phyloP scores from a whole-genome alignment of 2,113 vertebrate species.

The Hyperoodon ampullatus region DNA sequence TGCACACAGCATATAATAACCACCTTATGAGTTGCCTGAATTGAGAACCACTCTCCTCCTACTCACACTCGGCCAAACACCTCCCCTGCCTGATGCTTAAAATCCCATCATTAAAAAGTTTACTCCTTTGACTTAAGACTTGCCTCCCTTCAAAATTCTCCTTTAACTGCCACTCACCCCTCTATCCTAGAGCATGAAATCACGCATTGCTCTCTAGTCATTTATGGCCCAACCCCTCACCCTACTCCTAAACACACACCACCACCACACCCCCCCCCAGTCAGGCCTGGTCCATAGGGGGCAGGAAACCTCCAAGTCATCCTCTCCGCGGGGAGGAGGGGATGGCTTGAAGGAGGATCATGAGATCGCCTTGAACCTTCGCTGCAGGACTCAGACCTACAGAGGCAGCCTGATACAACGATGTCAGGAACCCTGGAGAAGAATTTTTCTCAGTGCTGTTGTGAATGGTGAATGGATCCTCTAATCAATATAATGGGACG shows the following conservation, averaged over 20 bases:
- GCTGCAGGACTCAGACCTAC: constrained; percentile 35
- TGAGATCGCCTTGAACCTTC: constrained; percentile 11
- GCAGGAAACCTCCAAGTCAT: not conserved
- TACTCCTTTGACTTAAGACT: not conserved
- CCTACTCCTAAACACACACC: not conserved
- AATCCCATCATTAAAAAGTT: constrained; percentile 30
- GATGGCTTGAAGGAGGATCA: not conserved
- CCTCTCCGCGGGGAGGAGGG: not conserved
- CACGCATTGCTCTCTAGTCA: not conserved
- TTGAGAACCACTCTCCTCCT: constrained; percentile 31
- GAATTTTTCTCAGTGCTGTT: constrained; percentile 49
- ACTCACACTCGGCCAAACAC: constrained; percentile 1
- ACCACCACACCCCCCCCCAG: not conserved
- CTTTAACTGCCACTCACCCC: not conserved
- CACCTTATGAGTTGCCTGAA: not conserved
- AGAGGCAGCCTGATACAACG: constrained; percentile 9
- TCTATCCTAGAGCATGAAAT: constrained; percentile 15
- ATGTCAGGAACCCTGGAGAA: not conserved
- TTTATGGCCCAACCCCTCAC: not conserved
- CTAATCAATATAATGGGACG: constrained; percentile 27
- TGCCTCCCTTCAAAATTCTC: not conserved
- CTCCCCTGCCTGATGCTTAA: not conserved
- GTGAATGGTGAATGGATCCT: constrained; percentile 20
- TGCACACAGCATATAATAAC: not conserved
- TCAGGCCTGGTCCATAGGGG: not conserved